A percentile compares a stretch with the other conserved stretches of the same genome.
These are phyloP conservation scores for Cyphomyrus plagiostoma DNA, from an alignment of 2,113 vertebrate genomes.

Conservation along the genomic window DNA sequence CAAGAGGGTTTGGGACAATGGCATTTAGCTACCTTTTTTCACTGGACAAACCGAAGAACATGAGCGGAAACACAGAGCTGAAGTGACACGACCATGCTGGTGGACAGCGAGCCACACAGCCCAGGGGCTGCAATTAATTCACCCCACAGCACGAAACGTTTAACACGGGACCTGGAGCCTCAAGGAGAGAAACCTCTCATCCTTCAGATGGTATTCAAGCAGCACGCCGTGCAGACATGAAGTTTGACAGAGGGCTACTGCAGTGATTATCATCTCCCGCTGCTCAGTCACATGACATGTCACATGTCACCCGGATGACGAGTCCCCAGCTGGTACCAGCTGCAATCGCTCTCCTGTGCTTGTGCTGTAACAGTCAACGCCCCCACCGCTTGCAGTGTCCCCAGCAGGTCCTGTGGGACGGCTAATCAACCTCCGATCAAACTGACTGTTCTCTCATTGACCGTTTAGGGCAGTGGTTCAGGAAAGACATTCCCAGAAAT, in stretches of 20 bases:
- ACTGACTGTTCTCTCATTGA: neutral
- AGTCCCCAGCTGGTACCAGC: slow-evolving; percentile 15
- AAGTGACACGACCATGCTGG: neutral
- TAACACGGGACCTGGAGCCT: neutral
- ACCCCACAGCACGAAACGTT: neutral
- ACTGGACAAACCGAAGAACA: neutral
- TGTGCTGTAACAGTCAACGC: neutral
- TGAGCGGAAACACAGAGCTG: neutral
- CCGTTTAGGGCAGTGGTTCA: neutral
- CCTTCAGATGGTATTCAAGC: neutral
- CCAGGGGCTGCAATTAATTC: neutral
- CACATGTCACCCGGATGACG: slow-evolving; percentile 9
- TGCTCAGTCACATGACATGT: neutral
- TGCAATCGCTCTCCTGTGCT: slow-evolving; percentile 6
- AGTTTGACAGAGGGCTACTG: neutral
- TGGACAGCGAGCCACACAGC: neutral
- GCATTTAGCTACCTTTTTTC: neutral
- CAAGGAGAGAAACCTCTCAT: neutral
- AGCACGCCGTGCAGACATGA: too few species aligned
- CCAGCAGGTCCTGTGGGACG: neutral
- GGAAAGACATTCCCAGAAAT: neutral
- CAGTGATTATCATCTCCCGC: slow-evolving; percentile 7
- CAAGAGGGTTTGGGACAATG: neutral
- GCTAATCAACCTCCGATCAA: neutral
- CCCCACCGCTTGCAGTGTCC: neutral